Evolutionary conservation across 1,140 invertebrate genomes (phyloP), one percentile per base, ranked within the genome.

Genomic region (Armadillidium nasatum): DNA sequence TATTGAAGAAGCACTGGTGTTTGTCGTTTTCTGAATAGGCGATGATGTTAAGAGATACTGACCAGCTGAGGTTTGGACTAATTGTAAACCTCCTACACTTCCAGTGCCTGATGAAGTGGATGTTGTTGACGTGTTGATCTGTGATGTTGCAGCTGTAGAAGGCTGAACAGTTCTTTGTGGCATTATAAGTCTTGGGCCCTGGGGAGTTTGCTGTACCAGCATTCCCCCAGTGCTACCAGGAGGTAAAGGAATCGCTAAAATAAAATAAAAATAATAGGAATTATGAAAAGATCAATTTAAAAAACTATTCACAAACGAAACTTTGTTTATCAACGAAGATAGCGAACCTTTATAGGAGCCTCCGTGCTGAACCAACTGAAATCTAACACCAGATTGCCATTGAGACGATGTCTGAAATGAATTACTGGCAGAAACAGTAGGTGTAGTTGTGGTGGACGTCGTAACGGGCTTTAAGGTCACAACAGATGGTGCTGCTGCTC

Each of bases 61-160:
- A 44, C 91, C 91, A 21, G 88, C 87, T 45, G 90, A 87, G 10
- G 90, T 91, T 83, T 91, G 90, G 19, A 92, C 89, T 45, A 92
- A 84, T 80, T 91, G 90, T 75, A 88, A 86, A 3, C 11, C 11
- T 60, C 50, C 50, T 19, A 60, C 50, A 19, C 50, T 60, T 60
- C 50, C 50, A 13, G 50, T 11, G 72, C 9, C 23, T 15, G 43
- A 22, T 0, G 72, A 10, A 33, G 22, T 23, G 23, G 72, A 10
- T 11, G 72, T 22, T 46, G 33, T 21, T 22, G 22, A 21, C 11
- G 23, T 43, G 72, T n/a, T 45, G 10, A 0, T 68, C 23, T 33
- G 33, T 43, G 44, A 7, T 33, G 33, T 4, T 6, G n/a, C 22
- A 43, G 23, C 19, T n/a, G 44, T 13, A 19, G 43, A 50, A 13